Evolutionary conservation across 2,113 vertebrate species (phyloP).

Genomic region (Ophthalmolycus amberensis): DNA sequence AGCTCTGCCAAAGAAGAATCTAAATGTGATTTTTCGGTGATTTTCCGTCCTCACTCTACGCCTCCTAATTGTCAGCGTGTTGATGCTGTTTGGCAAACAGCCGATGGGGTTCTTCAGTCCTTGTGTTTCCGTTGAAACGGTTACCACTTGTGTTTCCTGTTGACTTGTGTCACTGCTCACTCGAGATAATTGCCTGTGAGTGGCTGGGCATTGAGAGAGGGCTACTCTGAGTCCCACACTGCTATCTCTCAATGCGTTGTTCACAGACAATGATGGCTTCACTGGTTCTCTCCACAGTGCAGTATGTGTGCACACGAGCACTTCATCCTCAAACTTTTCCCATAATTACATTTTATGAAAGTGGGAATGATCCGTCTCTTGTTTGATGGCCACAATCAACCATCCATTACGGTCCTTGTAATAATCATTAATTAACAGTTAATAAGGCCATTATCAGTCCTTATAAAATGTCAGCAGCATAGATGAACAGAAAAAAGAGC

Average conservation of each 20-base stretch:
- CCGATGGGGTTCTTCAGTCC: neutral
- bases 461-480: no score
- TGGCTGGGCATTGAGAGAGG: constrained; percentile 26
- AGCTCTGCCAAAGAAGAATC: neutral
- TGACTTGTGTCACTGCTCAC: constrained; percentile 27
- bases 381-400: neutral
- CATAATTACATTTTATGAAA: constrained; percentile 14
- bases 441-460: no score
- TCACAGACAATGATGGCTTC: constrained; percentile 1
- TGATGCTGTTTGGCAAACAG: constrained; percentile 1
- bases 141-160: constrained; percentile 28
- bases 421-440: no score
- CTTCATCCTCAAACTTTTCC: neutral
- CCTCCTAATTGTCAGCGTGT: no score
- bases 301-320: neutral
- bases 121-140: neutral
- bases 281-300: neutral
- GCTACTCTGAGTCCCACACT: constrained; percentile 36
- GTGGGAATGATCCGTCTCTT: neutral
- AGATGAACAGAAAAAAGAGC: neutral
- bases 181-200: constrained; percentile 44
- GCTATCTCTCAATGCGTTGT: constrained; percentile 26
- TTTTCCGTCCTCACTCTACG: neutral
- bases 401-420: no score
- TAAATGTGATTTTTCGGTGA: neutral